A percentile compares a stretch with the other conserved stretches of the same genome.
These are phyloP conservation scores for Xanthia icteritia DNA, from an alignment of 2,888 invertebrate species.

Conservation along the genomic window DNA sequence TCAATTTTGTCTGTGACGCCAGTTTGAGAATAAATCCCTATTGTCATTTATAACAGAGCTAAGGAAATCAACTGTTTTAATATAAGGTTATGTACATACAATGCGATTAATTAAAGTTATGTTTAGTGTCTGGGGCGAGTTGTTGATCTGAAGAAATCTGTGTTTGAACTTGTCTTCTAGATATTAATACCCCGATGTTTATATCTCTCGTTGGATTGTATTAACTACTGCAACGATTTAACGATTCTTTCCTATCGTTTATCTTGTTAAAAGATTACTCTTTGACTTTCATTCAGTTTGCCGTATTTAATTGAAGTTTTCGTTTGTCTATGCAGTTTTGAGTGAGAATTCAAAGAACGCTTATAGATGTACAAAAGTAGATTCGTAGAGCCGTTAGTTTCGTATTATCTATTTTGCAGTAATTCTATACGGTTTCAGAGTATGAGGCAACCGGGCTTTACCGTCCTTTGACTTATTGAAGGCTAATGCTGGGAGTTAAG, in stretches of 20 bases:
- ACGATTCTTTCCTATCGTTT: slow-evolving; percentile 5
- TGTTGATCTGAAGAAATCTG: slow-evolving; percentile 63
- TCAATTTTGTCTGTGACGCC: slow-evolving; percentile 54
- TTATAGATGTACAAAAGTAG: not conserved
- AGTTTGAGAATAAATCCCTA: slow-evolving; percentile 75
- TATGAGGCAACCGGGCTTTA: not conserved
- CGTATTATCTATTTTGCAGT: not conserved
- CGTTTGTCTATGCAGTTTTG: not conserved
- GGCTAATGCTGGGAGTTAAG: not conserved
- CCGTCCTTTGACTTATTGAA: not conserved
- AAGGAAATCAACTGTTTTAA: slow-evolving; percentile 79
- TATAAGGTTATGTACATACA: slow-evolving; percentile 77
- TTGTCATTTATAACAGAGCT: slow-evolving; percentile 78
- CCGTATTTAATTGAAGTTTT: not conserved
- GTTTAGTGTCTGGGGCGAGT: slow-evolving; percentile 62
- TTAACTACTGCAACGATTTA: slow-evolving; percentile 13
- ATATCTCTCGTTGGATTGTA: slow-evolving; percentile 26
- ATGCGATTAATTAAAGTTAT: slow-evolving; percentile 79
- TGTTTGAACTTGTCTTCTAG: slow-evolving; percentile 50
- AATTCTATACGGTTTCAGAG: not conserved
- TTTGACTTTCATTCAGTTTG: slow-evolving; percentile 12
- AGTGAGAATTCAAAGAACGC: not conserved
- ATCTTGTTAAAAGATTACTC: slow-evolving; percentile 3
- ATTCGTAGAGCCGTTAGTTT: not conserved
- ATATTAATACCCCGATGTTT: slow-evolving; percentile 42